phyloP scores from a whole-genome alignment of 2,888 invertebrate species.

The Tenthredo mesomela region DNA sequence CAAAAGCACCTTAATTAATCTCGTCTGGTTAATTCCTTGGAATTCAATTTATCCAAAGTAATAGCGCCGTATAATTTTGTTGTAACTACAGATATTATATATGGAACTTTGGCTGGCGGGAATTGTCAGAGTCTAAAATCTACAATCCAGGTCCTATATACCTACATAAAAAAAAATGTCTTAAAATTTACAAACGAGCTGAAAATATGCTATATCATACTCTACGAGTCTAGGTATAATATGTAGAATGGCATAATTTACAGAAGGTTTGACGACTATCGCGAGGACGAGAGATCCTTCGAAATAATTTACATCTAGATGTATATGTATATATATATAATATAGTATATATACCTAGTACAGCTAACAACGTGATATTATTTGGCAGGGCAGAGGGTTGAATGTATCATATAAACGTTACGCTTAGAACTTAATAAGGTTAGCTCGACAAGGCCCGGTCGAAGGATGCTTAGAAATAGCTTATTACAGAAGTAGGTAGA shows the following conservation, averaged over 20 bases:
- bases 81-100: not conserved
- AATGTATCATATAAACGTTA: conserved; percentile 18
- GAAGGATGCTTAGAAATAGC: conserved; percentile 33
- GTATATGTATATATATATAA: not conserved
- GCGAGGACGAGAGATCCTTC: not conserved
- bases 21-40: not conserved
- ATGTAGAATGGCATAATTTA: no score
- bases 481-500: conserved; percentile 2
- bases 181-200: no score
- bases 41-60: conserved; percentile 22
- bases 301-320: not conserved
- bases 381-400: not conserved
- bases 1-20: not conserved
- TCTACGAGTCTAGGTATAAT: no score
- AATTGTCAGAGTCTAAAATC: not conserved
- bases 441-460: conserved; percentile 20
- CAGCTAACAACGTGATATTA: not conserved
- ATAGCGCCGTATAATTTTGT: not conserved
- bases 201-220: no score
- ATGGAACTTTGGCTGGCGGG: not conserved
- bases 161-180: no score
- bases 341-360: not conserved
- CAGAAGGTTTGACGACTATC: not conserved
- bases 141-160: not conserved
- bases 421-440: conserved; percentile 25